Conservation (phyloP, 2,888 invertebrate genomes). For the Leptinotarsa juncta region DNA sequence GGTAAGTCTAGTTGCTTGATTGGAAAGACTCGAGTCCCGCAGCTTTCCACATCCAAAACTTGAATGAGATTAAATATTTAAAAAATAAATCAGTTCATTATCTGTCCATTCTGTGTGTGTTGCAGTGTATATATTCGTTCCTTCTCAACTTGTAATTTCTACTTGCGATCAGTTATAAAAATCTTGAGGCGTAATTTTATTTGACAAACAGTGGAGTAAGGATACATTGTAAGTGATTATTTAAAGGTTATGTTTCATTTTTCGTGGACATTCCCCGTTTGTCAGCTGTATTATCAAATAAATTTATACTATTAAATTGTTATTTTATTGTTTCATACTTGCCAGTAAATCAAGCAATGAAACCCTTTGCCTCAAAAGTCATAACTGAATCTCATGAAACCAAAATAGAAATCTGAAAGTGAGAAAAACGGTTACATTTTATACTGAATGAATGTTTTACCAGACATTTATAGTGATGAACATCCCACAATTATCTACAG, state of each 20-base stretch:
- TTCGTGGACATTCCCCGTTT: constrained; percentile 65
- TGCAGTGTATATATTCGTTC: constrained; percentile 42
- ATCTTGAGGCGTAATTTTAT: constrained; percentile 51
- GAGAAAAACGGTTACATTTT: too few species aligned
- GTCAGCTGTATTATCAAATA: constrained; percentile 65
- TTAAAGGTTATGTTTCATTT: constrained; percentile 49
- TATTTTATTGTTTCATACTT: constrained; percentile 18
- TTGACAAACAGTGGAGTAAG: constrained; percentile 57
- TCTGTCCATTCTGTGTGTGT: constrained; percentile 28
- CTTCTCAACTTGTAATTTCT: constrained; percentile 47
- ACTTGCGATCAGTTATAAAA: constrained; percentile 30
- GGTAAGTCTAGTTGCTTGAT: background rate
- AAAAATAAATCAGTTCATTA: constrained; percentile 11
- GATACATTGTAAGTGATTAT: constrained; percentile 43
- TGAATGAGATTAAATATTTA: constrained; percentile 27
- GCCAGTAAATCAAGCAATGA: background rate
- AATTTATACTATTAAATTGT: constrained; percentile 62
- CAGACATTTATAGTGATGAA: too few species aligned
- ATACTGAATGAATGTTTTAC: too few species aligned
- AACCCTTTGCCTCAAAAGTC: too few species aligned
- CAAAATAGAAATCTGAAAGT: too few species aligned
- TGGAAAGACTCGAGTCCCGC: background rate
- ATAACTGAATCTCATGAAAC: too few species aligned
- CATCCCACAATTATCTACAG: too few species aligned
- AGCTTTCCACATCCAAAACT: constrained; percentile 21